Percentiles rank a stretch among this genome's conserved stretches.
Evolutionary conservation across 2,888 invertebrate species (phyloP).

Genomic region (Sylvicola cinctus): DNA sequence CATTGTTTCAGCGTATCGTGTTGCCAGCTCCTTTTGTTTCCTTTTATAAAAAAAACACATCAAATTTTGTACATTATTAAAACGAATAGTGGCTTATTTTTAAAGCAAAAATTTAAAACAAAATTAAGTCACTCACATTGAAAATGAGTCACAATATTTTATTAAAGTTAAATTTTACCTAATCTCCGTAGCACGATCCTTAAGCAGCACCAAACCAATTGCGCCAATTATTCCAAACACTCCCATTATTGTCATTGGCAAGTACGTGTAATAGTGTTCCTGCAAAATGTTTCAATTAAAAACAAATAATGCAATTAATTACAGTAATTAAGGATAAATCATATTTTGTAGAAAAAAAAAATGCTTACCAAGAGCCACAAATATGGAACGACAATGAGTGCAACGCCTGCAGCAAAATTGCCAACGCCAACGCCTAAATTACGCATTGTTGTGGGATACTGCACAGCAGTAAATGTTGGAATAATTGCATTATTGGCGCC

Average conservation of each 20-base stretch:
- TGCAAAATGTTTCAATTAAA: slow-evolving; percentile 14
- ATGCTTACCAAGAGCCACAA: slow-evolving; percentile 58
- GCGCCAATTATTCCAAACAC: slow-evolving; percentile 29
- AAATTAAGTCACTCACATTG: no score
- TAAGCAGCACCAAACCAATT: slow-evolving; percentile 13
- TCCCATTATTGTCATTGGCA: slow-evolving; percentile 32
- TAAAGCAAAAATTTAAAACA: no score
- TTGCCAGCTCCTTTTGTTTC: no score
- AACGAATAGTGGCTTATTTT: no score
- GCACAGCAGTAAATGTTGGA: slow-evolving; percentile 50
- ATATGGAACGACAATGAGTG: slow-evolving; percentile 55
- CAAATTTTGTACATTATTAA: no score
- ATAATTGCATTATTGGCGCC: slow-evolving; percentile 59
- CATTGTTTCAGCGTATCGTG: no score
- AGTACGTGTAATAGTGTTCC: slow-evolving; percentile 25
- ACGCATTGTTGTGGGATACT: slow-evolving; percentile 47
- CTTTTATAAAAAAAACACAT: no score
- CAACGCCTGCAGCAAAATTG: slow-evolving; percentile 56
- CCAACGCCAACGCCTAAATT: slow-evolving; percentile 52
- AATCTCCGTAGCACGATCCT: no score
- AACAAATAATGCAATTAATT: slow-evolving; percentile 5
- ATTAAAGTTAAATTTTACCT: no score
- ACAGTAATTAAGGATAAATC: slow-evolving; percentile 2
- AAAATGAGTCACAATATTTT: no score
- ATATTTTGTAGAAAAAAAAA: slow-evolving; percentile 4